phyloP scores from a whole-genome alignment of 2,797 vertebrate genomes.

The Takifugu ocellatus region DNA sequence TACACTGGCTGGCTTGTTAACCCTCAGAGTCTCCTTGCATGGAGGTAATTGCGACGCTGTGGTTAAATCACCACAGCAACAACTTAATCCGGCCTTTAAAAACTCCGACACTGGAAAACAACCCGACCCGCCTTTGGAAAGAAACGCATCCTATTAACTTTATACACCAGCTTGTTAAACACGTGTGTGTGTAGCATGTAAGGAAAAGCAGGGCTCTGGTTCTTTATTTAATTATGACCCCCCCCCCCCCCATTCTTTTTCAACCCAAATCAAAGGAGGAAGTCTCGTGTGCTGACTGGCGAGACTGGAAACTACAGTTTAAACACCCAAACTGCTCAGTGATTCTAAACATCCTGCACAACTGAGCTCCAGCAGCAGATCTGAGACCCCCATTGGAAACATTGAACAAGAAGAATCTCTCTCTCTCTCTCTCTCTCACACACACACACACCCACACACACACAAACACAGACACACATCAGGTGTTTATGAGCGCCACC shows the following conservation, averaged over 20 bases:
- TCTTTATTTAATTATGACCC: constrained; percentile 68
- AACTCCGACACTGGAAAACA: constrained; percentile 70
- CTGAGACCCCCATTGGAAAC: constrained; percentile 12
- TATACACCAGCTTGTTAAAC: constrained; percentile 71
- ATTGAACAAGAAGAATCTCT: constrained; percentile 4
- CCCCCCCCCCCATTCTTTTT: background rate
- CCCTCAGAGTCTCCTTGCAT: constrained; percentile 59
- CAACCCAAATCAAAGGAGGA: constrained; percentile 70
- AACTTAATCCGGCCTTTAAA: constrained; percentile 67
- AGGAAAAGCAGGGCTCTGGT: constrained; percentile 61
- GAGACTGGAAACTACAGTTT: constrained; percentile 60
- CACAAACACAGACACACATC: background rate
- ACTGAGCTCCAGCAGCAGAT: constrained; percentile 19
- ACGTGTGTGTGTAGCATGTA: constrained; percentile 45
- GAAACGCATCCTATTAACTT: constrained; percentile 72
- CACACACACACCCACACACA: too few relatives aligned
- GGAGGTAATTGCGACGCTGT: constrained; percentile 73
- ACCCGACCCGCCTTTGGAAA: constrained; percentile 65
- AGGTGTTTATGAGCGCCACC: constrained; percentile 4
- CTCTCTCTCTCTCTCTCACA: too few relatives aligned
- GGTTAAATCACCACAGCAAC: constrained; percentile 71
- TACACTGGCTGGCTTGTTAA: constrained; percentile 65
- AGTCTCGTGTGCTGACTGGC: constrained; percentile 67
- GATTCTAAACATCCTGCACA: constrained; percentile 56
- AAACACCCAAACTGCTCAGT: constrained; percentile 49